Base-by-base conservation (phyloP, 2,113 vertebrate species). In the Ceyx cyanopectus region DNA sequence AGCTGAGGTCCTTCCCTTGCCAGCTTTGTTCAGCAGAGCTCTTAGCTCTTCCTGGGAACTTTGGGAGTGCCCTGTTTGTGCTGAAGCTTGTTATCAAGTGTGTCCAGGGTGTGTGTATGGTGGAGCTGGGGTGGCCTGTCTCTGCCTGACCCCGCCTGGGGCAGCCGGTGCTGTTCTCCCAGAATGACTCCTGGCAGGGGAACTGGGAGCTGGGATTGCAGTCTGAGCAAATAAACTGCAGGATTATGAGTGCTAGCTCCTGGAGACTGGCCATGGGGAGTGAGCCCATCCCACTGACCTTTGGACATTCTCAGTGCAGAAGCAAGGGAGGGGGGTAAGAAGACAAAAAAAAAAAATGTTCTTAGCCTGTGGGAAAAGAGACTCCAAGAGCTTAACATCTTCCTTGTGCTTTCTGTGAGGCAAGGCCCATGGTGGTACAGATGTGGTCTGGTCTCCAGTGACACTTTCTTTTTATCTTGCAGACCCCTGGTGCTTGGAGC, bases 201-300 rank as follows among this genome's bases (percentile, higher is more conserved):
- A 90, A 27, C 23, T 0, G 3, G 68, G 87, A 91, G 60, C 82
- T 37, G 67, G 51, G 86, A 93, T 48, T 3, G 0, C 46, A 79
- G 74, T 45, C 87, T 80, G 89, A 92, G 92, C 89, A 96, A 94
- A 92, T 85, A 91, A 92, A 91, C 74, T 2, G 1, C 84, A 12
- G 86, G 48, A 85, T 89, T 20, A 3, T 21, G 41, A 92, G 69
- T 10, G 46, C 75, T 65, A 32, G 70, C 81, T 95, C 27, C 70
- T 87, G 91, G 95, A 93, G 60, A 19, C 23, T 15, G 87, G 91
- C 92, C 84, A 37, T 22, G 76, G 78, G 48, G 75, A 91, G 87
- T 2, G 8, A 82, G 91, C 63, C 87, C 4, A 1, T 61, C 89
- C 89, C 43, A 40, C 62, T 85, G 92, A 92, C 92, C 95, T 89